phyloP scores from a whole-genome alignment of 2,113 vertebrate species.

The Nycticebus coucang region DNA sequence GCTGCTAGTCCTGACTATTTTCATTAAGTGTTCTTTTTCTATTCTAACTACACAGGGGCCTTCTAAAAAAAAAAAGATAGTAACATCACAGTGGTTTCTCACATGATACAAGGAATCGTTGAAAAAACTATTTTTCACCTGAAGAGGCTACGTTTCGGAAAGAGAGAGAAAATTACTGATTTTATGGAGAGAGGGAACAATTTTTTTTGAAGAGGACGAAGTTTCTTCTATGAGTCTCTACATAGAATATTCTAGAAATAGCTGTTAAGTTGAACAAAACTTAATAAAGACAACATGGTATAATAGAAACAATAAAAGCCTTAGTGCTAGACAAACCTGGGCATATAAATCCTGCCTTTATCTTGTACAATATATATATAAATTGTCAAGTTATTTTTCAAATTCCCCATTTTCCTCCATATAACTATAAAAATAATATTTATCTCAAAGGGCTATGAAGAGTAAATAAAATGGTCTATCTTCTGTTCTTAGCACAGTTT shows the following conservation, averaged over 20 bases:
- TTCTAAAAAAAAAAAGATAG: not conserved
- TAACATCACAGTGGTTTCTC: not conserved
- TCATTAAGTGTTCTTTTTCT: not conserved
- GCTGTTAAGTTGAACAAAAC: constrained; percentile 46
- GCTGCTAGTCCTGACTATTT: not conserved
- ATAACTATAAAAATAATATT: constrained; percentile 53
- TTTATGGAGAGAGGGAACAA: not conserved
- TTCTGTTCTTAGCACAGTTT: constrained; percentile 16
- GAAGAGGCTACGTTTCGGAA: not conserved
- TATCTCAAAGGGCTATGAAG: constrained; percentile 43
- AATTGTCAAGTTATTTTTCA: constrained; percentile 51
- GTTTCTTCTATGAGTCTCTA: constrained; percentile 10
- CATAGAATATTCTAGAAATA: constrained; percentile 57
- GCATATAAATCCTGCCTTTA: constrained; percentile 41
- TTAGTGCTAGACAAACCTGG: constrained; percentile 12
- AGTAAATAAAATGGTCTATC: constrained; percentile 54
- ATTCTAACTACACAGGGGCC: not conserved
- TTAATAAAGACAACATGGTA: not conserved
- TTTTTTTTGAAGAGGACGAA: constrained; percentile 50
- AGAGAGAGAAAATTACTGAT: constrained; percentile 36
- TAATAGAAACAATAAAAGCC: constrained; percentile 43
- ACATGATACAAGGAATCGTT: not conserved
- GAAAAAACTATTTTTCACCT: constrained; percentile 38
- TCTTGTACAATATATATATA: constrained; percentile 10
- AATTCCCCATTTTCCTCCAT: constrained; percentile 32